Percentiles rank a stretch among this genome's conserved stretches.
Conservation (phyloP, 1,140 invertebrate species). For the Halotydeus destructor region DNA sequence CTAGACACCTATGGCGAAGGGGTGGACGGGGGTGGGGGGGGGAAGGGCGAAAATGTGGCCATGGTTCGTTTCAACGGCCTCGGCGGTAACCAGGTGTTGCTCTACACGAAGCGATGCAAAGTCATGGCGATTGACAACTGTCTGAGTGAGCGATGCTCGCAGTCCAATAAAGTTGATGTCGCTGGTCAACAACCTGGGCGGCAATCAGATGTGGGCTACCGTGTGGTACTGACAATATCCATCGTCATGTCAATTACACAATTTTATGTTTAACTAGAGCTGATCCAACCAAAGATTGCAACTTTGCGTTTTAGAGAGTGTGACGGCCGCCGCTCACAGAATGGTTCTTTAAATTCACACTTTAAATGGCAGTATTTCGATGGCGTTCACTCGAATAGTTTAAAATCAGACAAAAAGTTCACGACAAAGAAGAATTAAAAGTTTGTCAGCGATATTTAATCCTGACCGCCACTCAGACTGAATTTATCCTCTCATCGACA, state of each 20-base stretch:
- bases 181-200: constrained; percentile 81
- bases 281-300: constrained; percentile 31
- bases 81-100: constrained; percentile 93
- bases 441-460: no score
- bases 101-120: constrained; percentile 82
- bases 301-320: constrained; percentile 51
- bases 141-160: constrained; percentile 45
- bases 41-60: constrained; percentile 75
- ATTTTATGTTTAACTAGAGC: constrained; percentile 72
- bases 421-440: no score
- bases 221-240: constrained; percentile 50
- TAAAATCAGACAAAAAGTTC: no score
- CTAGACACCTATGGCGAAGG: no score
- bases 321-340: constrained; percentile 45
- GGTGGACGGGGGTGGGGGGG: constrained; percentile 89
- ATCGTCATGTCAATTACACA: constrained; percentile 75
- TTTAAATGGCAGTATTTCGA: no score
- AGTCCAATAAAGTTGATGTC: constrained; percentile 69
- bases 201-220: constrained; percentile 77
- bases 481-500: no score
- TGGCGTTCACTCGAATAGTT: no score
- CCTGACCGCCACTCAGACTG: no score
- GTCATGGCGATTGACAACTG: constrained; percentile 97
- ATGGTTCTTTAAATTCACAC: constrained; percentile 86
- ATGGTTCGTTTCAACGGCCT: constrained; percentile 88